Base-by-base conservation (phyloP, 2,888 invertebrate genomes). In the Cantharis lateralis region DNA sequence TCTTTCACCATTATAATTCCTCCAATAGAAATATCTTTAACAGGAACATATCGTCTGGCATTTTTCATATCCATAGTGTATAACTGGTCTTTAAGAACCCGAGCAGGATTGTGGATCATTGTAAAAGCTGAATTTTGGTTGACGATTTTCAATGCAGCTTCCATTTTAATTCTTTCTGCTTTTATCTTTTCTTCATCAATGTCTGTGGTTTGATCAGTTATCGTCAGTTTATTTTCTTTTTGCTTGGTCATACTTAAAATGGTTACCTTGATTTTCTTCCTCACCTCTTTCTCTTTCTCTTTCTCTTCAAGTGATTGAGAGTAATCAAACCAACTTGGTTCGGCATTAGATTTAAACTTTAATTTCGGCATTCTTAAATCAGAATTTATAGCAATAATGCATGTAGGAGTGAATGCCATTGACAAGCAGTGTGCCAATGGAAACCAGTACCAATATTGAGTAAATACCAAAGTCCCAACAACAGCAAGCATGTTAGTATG, bases 391-490 rank as follows among this genome's bases (percentile, higher is more conserved):
- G 95, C 97, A 86, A 99, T 97, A 61, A 99, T 88, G 84, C 96
- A 97, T 1, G 99, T 98, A 1, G 99, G 99, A 1, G 96, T 96
- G 87, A 99, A 99, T 5, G 99, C 97, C 79, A 99, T 89, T 0
- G 98, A 96, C 74, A 99, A 90, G 84, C 98, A 98, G 87, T 98
- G 98, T 0, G 98, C 95, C 81, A 99, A 90, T 0, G 99, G 99
- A 92, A 98, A 99, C 99, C 99, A 99, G 89, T 98, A 99, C 99
- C 99, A 99, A 88, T 98, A 98, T 88, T 99, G 99, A 0, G 98
- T 97, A 88, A 99, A 99, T 0, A 99, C 96, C 74, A 99, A 90
- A 90, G 98, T 95, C 20, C 99, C 99, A 2, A 99, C 98, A 2
- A 99, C 98, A 0, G 98, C 97, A 80, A 96, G 91, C 93, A 99